Evolutionary conservation across 1,140 invertebrate species (phyloP).

Genomic region (Papilio dardanus): DNA sequence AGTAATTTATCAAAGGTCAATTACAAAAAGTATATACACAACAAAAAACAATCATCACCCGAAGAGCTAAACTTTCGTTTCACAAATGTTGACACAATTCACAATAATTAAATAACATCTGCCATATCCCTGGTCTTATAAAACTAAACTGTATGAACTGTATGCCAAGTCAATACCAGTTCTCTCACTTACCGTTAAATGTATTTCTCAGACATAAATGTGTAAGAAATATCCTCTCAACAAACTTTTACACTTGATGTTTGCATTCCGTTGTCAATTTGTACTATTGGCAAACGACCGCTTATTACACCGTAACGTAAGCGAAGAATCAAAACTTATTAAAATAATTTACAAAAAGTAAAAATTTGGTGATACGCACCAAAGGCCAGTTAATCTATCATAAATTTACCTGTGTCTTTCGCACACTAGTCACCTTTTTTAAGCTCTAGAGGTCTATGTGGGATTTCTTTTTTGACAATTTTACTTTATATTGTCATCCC

Average conservation of each 20-base stretch:
- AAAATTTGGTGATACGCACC: background rate
- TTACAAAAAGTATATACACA: too few relatives aligned
- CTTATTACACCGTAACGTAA: constrained; percentile 43
- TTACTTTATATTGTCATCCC: background rate
- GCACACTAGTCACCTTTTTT: background rate
- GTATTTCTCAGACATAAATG: constrained; percentile 39
- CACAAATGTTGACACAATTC: background rate
- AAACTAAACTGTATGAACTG: background rate
- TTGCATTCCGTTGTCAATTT: constrained; percentile 47
- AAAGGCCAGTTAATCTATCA: background rate
- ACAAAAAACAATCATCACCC: background rate
- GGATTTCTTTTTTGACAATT: background rate
- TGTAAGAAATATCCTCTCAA: constrained; percentile 37
- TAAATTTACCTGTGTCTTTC: background rate
- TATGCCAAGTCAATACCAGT: background rate
- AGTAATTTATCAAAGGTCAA: too few relatives aligned
- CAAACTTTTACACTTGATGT: constrained; percentile 40
- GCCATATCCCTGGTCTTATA: background rate
- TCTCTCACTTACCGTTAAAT: constrained; percentile 33
- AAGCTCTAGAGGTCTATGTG: background rate
- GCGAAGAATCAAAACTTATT: background rate
- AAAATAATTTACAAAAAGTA: background rate
- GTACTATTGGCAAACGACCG: constrained; percentile 38
- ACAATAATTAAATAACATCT: background rate
- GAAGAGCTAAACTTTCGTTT: background rate